Conservation (phyloP, 2,113 vertebrate genomes). For the Blennius ocellaris region DNA sequence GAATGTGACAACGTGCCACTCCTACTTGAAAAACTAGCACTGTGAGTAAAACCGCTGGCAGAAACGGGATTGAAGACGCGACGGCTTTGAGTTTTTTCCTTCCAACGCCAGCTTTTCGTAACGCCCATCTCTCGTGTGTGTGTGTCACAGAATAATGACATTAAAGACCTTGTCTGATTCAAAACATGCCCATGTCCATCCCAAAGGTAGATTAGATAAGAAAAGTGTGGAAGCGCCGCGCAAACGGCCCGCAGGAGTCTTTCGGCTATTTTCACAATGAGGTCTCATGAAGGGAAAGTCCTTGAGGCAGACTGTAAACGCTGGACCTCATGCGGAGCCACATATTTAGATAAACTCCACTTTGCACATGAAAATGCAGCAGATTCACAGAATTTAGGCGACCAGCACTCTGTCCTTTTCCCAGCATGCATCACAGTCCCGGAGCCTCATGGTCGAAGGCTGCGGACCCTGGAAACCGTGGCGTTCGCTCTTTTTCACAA, state of each 20-base stretch:
- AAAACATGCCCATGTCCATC: conserved; percentile 8
- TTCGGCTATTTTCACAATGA: conserved; percentile 13
- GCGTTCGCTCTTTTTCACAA: too few relatives aligned
- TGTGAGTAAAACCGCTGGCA: conserved; percentile 86
- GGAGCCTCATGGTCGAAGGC: too few relatives aligned
- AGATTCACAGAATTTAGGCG: background rate
- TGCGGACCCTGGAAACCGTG: too few relatives aligned
- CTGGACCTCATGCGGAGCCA: conserved; percentile 46
- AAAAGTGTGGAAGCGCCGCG: conserved; percentile 5
- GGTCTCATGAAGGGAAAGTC: conserved; percentile 37
- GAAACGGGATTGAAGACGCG: background rate
- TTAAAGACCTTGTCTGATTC: too few relatives aligned
- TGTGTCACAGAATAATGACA: conserved; percentile 4
- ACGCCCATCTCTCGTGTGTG: background rate
- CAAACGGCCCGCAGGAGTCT: background rate
- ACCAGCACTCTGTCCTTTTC: too few relatives aligned
- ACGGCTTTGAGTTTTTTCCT: background rate
- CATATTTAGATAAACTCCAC: conserved; percentile 39
- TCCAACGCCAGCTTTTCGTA: background rate
- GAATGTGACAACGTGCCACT: conserved; percentile 97
- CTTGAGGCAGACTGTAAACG: conserved; percentile 48
- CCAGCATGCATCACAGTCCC: too few relatives aligned
- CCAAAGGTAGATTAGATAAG: conserved; percentile 5
- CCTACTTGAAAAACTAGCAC: conserved; percentile 96
- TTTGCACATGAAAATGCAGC: conserved; percentile 15